Base-by-base conservation (phyloP, 2,797 vertebrate species). In the Rhinogobio ventralis region DNA sequence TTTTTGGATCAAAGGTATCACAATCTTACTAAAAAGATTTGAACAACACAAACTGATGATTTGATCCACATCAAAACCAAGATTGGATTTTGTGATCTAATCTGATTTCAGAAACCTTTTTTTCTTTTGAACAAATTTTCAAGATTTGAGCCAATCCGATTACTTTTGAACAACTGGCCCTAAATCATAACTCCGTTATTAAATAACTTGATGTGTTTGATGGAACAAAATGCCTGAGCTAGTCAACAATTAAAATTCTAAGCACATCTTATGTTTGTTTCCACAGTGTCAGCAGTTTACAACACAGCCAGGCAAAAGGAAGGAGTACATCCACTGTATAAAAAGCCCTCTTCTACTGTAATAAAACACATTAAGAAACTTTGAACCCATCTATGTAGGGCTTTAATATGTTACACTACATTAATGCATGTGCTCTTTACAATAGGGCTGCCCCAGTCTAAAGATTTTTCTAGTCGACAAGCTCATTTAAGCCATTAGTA, bases 261-360 rank as follows among this genome's bases (percentile, higher is more conserved):
- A 30, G n/a, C 68, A 81, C 53, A 15, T n/a, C 60, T 69, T 60
- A 20, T 81, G 33, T 53, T 57, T 55, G 51, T 81, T 72, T 71
- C 7, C 17, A 9, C 67, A 5, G 17, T 10, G 25, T 72, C 79
- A 81, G 68, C 79, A 72, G 39, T 81, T 81, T 69, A 45, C 23
- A 71, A 28, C 36, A 57, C 49, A 42, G 53, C 74, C 53, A 60
- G 8, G 23, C 23, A 25, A 42, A 39, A 25, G 53, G 36, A 6
- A 25, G 2, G 2, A 60, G 20, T 2, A 36, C 2, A 15, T 75
- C 19, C 30, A 55, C 51, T 36, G 30, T 14, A 55, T 36, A 20
- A 36, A 36, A 75, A 8, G 49, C 30, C 6, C 42, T 55, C 25
- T 73, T 30, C 28, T 30, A 73, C 25, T 30, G 25, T 30, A 10